phyloP scores from a whole-genome alignment of 2,113 vertebrate species.

The Aspidoscelis tigris region DNA sequence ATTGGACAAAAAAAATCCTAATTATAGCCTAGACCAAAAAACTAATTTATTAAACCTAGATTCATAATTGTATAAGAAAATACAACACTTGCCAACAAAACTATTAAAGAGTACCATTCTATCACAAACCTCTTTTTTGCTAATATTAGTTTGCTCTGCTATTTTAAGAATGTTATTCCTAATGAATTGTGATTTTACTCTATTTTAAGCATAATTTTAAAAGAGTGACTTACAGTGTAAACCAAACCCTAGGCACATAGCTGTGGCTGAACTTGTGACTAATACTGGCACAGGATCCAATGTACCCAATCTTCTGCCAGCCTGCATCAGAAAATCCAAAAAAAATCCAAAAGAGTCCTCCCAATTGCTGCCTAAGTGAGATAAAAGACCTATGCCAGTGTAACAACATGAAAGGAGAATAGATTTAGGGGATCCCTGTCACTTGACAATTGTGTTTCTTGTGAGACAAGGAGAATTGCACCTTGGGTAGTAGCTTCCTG shows the following conservation, averaged over 20 bases:
- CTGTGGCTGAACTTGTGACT: background rate
- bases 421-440: too few relatives aligned
- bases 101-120: background rate
- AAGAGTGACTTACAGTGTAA: background rate
- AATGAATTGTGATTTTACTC: background rate
- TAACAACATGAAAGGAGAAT: too few relatives aligned
- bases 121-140: background rate
- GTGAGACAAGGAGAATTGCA: too few relatives aligned
- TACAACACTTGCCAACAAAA: background rate
- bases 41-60: background rate
- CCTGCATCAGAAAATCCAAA: too few relatives aligned
- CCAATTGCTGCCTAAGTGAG: too few relatives aligned
- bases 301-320: too few relatives aligned
- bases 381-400: too few relatives aligned
- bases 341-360: too few relatives aligned
- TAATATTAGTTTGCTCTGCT: background rate
- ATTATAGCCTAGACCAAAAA: background rate
- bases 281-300: background rate
- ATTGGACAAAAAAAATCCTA: background rate
- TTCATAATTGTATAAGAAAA: background rate
- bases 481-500: too few relatives aligned
- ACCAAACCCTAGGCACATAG: background rate
- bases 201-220: background rate
- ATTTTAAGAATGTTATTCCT: background rate
- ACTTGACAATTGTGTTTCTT: too few relatives aligned